phyloP scores from a whole-genome alignment of 53 echinoderm and acorn worm species.

The Echinarachnius parma region DNA sequence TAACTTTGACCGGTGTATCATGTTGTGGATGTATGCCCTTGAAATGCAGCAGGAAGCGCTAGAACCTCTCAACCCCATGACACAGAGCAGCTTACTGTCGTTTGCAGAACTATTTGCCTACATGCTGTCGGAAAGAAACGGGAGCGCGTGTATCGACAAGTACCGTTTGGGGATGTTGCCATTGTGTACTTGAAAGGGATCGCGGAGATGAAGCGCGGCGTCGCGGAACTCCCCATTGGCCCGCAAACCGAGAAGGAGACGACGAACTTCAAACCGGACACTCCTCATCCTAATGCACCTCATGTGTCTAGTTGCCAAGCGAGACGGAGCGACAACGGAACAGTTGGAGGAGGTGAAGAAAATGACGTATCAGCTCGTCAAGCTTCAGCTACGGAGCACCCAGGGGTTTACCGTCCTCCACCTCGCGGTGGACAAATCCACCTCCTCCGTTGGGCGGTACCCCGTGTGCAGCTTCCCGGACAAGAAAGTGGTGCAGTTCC shows the following conservation, averaged over 20 bases:
- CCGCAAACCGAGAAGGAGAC: slow-evolving; percentile 77
- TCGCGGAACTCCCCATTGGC: slow-evolving; percentile 20
- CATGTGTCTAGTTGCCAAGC: slow-evolving; percentile 84
- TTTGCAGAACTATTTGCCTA: slow-evolving; percentile 98
- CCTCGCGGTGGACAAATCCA: slow-evolving; percentile 78
- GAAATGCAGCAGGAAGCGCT: slow-evolving; percentile 94
- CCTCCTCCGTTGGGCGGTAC: slow-evolving; percentile 93
- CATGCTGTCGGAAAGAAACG: slow-evolving; percentile 91
- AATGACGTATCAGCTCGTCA: slow-evolving; percentile 75
- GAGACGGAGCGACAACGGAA: slow-evolving; percentile 43
- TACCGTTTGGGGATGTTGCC: slow-evolving; percentile 66
- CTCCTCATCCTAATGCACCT: slow-evolving; percentile 94
- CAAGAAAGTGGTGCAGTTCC: slow-evolving; percentile 62
- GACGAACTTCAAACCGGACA: slow-evolving; percentile 82
- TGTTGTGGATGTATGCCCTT: slow-evolving; percentile 97
- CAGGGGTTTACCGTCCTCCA: slow-evolving; percentile 71
- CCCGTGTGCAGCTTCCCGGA: slow-evolving; percentile 95
- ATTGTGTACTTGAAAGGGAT: slow-evolving; percentile 78
- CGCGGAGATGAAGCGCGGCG: slow-evolving; percentile 69
- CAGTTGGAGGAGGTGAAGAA: slow-evolving; percentile 63
- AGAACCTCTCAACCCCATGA: slow-evolving; percentile 97
- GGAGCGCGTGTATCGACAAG: slow-evolving; percentile 67
- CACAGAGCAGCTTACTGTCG: slow-evolving; percentile 94
- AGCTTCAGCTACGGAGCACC: slow-evolving; percentile 60
- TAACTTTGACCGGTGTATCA: slow-evolving; percentile 91